A percentile compares a stretch with the other conserved stretches of the same genome.
These are phyloP conservation scores for Sycobia sp. DNA, from an alignment of 1,140 invertebrate species.

Conservation along the genomic window DNA sequence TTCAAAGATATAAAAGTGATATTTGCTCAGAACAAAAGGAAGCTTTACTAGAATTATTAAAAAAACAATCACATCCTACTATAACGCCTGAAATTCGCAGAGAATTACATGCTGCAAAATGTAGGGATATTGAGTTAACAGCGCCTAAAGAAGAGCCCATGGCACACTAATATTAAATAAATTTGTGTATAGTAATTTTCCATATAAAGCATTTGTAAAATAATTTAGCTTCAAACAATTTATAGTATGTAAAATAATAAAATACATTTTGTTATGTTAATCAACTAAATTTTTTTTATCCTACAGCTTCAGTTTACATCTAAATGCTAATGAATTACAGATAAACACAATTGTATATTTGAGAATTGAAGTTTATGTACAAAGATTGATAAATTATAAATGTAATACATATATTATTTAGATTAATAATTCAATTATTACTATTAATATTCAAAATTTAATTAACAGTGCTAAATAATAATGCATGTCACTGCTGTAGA, in stretches of 20 bases:
- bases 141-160: conserved; percentile 41
- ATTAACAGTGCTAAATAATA: conserved; percentile 26
- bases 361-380: conserved; percentile 20
- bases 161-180: conserved; percentile 34
- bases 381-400: conserved; percentile 28
- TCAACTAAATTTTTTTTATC: conserved; percentile 6
- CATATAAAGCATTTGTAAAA: conserved; percentile 17
- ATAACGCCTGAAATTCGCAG: conserved; percentile 86
- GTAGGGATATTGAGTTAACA: conserved; percentile 73
- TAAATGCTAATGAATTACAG: not conserved
- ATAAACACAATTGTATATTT: conserved; percentile 2
- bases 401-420: conserved; percentile 4
- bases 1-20: conserved; percentile 94
- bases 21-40: conserved; percentile 92
- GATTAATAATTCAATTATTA: conserved; percentile 10
- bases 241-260: conserved; percentile 25
- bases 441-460: conserved; percentile 14
- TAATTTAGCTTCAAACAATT: not conserved
- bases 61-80: conserved; percentile 78
- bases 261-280: conserved; percentile 16
- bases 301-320: not conserved
- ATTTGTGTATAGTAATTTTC: conserved; percentile 22
- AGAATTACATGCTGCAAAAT: conserved; percentile 82
- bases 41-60: conserved; percentile 78
- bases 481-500: conserved; percentile 1